Conservation (phyloP, 2,888 invertebrate genomes). For the Acleris holmiana region DNA sequence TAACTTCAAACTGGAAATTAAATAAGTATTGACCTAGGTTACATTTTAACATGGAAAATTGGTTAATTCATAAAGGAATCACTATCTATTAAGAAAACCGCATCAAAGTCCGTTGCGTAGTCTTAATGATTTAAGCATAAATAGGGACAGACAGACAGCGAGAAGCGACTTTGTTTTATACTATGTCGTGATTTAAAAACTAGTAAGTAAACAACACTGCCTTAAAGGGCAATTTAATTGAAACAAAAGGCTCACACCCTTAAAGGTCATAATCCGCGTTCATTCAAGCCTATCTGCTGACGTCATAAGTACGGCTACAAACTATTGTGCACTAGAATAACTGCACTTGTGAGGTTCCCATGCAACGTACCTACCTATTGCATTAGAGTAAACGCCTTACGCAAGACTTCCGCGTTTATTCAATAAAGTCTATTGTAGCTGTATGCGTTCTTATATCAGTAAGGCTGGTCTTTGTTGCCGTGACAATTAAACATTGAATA, state of each 20-base stretch:
- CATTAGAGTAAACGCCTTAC: slow-evolving; percentile 46
- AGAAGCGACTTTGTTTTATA: no score
- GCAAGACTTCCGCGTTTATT: slow-evolving; percentile 51
- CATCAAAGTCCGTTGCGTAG: no score
- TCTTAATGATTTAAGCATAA: no score
- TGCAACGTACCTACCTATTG: slow-evolving; percentile 43
- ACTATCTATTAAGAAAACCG: no score
- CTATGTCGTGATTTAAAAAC: no score
- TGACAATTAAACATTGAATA: slow-evolving; percentile 24
- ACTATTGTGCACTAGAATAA: slow-evolving; percentile 49
- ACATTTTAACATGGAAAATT: no score
- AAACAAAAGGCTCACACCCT: not conserved
- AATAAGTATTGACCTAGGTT: no score
- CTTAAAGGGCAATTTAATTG: not conserved
- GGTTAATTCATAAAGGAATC: no score
- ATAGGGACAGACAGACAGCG: no score
- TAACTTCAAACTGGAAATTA: no score
- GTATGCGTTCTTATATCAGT: slow-evolving; percentile 33
- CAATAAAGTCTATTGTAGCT: slow-evolving; percentile 31
- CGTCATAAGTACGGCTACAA: slow-evolving; percentile 48
- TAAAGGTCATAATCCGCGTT: slow-evolving; percentile 13
- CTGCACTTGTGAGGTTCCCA: slow-evolving; percentile 57
- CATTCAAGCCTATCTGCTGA: slow-evolving; percentile 44
- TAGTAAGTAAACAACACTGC: no score
- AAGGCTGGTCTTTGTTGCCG: slow-evolving; percentile 22